Evolutionary conservation across 2,888 invertebrate genomes (phyloP).

Genomic region (Acanthoscelides obtectus): DNA sequence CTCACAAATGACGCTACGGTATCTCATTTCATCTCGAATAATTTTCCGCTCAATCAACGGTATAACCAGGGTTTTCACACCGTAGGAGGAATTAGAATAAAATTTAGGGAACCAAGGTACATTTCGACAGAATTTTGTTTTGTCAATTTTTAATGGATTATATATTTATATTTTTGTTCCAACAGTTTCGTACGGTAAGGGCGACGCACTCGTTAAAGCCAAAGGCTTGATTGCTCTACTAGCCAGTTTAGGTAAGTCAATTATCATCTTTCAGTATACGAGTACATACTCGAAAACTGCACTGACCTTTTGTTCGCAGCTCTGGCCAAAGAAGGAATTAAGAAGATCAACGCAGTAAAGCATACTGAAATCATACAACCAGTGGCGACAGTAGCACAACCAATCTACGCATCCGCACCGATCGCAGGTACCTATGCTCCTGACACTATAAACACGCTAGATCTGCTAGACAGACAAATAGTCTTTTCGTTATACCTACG

Average conservation of each 20-base stretch:
- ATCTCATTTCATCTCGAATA: too few relatives aligned
- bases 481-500: background rate
- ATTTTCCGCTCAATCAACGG: too few relatives aligned
- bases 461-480: background rate
- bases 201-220: background rate
- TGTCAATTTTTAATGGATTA: too few relatives aligned
- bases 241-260: background rate
- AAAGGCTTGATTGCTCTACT: background rate
- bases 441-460: background rate
- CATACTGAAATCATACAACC: background rate
- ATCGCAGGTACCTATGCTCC: background rate
- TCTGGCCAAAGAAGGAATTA: background rate
- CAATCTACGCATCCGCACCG: background rate
- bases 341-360: background rate
- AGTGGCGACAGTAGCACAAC: background rate
- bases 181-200: too few relatives aligned
- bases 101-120: too few relatives aligned
- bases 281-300: too few relatives aligned
- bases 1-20: too few relatives aligned
- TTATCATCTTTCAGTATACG: background rate
- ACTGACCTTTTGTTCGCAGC: background rate
- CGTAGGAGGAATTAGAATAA: too few relatives aligned
- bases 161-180: too few relatives aligned
- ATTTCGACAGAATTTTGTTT: too few relatives aligned
- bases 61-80: too few relatives aligned